Percentiles rank a stretch among this genome's conserved stretches.
Conservation (phyloP, 2,888 invertebrate species). For the Callinectes sapidus region DNA sequence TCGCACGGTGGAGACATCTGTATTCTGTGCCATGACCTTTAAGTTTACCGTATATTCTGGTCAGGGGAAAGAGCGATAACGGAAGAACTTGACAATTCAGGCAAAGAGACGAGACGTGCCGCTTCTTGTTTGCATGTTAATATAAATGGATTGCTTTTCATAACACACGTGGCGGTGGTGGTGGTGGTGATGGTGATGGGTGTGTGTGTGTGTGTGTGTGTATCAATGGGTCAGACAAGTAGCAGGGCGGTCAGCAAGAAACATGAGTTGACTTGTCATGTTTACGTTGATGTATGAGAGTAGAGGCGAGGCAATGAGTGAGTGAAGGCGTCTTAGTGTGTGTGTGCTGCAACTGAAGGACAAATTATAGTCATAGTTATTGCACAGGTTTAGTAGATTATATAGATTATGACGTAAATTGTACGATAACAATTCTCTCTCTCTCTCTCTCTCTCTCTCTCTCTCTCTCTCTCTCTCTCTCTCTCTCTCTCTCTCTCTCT, state of each 20-base stretch:
- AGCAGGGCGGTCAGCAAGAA: not conserved
- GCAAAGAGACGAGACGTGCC: not conserved
- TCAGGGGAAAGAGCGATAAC: too few species aligned
- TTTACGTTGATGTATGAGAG: not conserved
- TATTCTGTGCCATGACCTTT: too few species aligned
- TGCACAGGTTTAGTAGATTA: too few species aligned
- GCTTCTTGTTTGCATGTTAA: not conserved
- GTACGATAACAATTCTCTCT: too few species aligned
- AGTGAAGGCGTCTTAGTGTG: not conserved
- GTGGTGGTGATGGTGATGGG: not conserved
- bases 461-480: too few species aligned
- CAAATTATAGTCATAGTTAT: too few species aligned
- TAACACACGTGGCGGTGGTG: not conserved
- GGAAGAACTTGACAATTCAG: too few species aligned
- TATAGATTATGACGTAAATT: too few species aligned
- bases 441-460: too few species aligned
- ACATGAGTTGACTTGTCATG: not conserved
- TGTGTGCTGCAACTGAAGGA: not conserved
- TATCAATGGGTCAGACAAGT: not conserved
- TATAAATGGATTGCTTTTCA: not conserved
- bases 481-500: too few species aligned
- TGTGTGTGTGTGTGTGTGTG: not conserved
- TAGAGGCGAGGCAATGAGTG: not conserved
- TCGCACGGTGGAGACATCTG: too few species aligned
- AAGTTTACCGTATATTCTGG: too few species aligned